Base-by-base conservation (phyloP, 2,888 invertebrate genomes). In the Pristionchus entomophagus region DNA sequence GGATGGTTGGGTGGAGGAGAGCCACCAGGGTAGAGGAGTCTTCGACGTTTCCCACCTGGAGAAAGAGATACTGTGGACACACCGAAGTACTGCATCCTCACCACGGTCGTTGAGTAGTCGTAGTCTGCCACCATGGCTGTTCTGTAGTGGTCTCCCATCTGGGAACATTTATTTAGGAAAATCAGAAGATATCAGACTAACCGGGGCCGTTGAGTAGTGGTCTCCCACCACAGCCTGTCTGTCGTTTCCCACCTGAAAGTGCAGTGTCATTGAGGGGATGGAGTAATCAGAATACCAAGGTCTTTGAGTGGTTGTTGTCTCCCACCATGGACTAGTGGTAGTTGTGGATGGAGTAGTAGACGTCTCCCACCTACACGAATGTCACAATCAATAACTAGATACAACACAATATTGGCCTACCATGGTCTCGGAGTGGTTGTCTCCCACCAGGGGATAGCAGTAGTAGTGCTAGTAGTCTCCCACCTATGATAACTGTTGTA, bases 241-340 rank as follows among this genome's bases (percentile, higher is more conserved):
- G 82, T 82, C 56, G 59, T 82, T 59, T 82, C 82, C 59, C 59
- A 82, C 82, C 82, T 82, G 41, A 8, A 80, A 56, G 41, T 38
- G 5, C 65, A 5, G 22, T 10, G 41, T 77, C 41, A 5, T 38
- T 29, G 32, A 51, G 26, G 5, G 14, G 2, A 26, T 45, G 22
- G 4, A n/a, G 12, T n/a, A 32, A 6, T n/a, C 14, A n/a, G 38
- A 49, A n/a, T 51, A 80, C 78, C 78, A 77, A 12, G 77, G 77
- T 77, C 45, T 41, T 32, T 77, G 77, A 26, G 45, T 77, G 10
- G 38, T 77, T 1, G 41, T 77, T n/a, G 77, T 77, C 77, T 80
- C 80, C 80, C 80, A 80, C 77, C 38, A 45, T 3, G 45, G 45
- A 45, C 41, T 41, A 45, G 45, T n/a, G 5, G 77, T 77, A 8